Percentiles rank a stretch among this genome's conserved stretches.
These are phyloP conservation scores for Harpagifer antarcticus DNA, from an alignment of 2,797 vertebrate genomes.

Conservation along the genomic window DNA sequence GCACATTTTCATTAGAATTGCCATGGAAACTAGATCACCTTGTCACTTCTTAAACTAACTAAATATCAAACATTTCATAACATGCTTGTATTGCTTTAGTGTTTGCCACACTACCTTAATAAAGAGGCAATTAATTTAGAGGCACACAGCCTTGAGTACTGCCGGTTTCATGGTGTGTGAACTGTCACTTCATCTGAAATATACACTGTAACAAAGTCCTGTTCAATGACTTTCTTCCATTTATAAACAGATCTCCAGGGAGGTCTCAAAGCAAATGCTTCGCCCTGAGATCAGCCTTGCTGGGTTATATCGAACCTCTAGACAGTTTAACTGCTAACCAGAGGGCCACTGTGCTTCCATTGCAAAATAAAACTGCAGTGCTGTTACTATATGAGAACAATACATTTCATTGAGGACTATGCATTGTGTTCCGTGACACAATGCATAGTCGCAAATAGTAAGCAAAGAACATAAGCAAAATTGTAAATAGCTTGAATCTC, in stretches of 20 bases:
- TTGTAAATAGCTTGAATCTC: slow-evolving; percentile 29
- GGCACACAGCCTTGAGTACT: slow-evolving; percentile 35
- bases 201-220: slow-evolving; percentile 52
- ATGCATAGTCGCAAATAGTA: background rate
- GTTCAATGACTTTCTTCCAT: slow-evolving; percentile 55
- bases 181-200: slow-evolving; percentile 55
- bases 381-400: slow-evolving; percentile 47
- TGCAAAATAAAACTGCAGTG: slow-evolving; percentile 22
- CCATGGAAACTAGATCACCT: slow-evolving; percentile 9
- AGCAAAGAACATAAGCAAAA: slow-evolving; percentile 28
- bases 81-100: background rate
- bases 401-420: slow-evolving; percentile 42
- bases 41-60: slow-evolving; percentile 19
- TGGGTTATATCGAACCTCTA: slow-evolving; percentile 45
- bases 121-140: slow-evolving; percentile 47
- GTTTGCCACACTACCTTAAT: slow-evolving; percentile 23
- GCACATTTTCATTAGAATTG: background rate
- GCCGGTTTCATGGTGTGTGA: slow-evolving; percentile 46
- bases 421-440: slow-evolving; percentile 20
- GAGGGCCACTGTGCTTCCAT: slow-evolving; percentile 23
- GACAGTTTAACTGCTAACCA: slow-evolving; percentile 60
- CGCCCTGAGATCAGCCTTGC: slow-evolving; percentile 19
- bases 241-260: slow-evolving; percentile 58
- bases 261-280: slow-evolving; percentile 42
- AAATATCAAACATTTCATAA: slow-evolving; percentile 30